Evolutionary conservation across 2,113 vertebrate genomes (phyloP), one percentile per base, ranked within the genome.

Genomic region (Atrichornis clamosus): DNA sequence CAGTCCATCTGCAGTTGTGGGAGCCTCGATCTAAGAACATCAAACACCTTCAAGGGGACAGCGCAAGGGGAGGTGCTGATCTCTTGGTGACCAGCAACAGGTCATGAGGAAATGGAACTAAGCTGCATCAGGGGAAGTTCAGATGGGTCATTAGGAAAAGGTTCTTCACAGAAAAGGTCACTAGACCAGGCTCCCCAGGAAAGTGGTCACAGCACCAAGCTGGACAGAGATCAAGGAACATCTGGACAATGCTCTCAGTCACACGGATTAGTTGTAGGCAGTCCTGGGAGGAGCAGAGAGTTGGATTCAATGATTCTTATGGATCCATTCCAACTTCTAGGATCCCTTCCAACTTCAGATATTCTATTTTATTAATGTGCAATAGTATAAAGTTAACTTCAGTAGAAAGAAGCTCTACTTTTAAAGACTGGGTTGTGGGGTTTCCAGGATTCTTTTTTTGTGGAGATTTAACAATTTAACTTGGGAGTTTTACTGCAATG

Each of bases 401-500:
- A 6, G 37, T 2, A n/a, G 42, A 52, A 93, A 81, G 13, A 47
- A 50, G 16, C 2, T 87, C 80, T 44, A 39, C 19, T 78, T 86
- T 23, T 44, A 58, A 52, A 65, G 2, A 11, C 1, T 63, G 16
- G 4, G 27, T 35, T 86, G n/a, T 33, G 14, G 18, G 0, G 4
- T 65, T 49, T 63, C 18, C 10, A 26, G 7, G 11, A 5, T 1
- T 18, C 55, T 49, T 27, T 46, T 39, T 42, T 21, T 0, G 1
- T 4, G 2, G 1, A 2, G 2, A 3, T 20, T 53, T n/a, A 63
- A 44, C 1, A 20, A 35, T 72, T 79, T 70, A 75, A 37, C 12
- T 52, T 46, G 11, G 6, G 4, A 64, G 5, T 26, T 74, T 65
- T 55, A 67, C 41, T 58, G 49, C 32, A 82, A 33, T 18, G 9